Base-by-base conservation (phyloP, 2,113 vertebrate species). In the Bos indicus region DNA sequence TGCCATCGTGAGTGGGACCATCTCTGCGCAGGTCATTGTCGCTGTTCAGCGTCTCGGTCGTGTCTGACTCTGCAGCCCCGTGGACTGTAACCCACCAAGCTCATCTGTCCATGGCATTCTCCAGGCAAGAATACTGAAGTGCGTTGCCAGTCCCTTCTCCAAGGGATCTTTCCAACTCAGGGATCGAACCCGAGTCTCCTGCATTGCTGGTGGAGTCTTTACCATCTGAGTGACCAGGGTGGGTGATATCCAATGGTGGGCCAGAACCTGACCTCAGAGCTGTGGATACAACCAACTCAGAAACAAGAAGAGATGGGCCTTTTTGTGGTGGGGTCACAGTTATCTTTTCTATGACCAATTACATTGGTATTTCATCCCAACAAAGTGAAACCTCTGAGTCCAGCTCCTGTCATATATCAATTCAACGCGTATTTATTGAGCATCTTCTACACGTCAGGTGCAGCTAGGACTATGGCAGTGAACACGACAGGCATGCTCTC, bases 231-330 rank as follows among this genome's bases (percentile, higher is more conserved):
- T 7, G 36, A 26, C 40, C 21, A 77, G 40, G 71, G 23, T 26
- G 71, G 40, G 56, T 84, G 92, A 84, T 93, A 93, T 91, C 85
- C 95, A 94, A 93, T 96, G 64, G 77, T 95, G 94, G 87, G 54
- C 62, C 56, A 92, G 93, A 77, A 93, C 97, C 36, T 97, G 97
- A 98, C 97, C 96, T 96, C 97, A 91, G 94, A 98, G 51, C 62
- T 81, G 74, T 85, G 91, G 52, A 85, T 33, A 15, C 2, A 4
- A n/a, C 36, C 13, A 17, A 36, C 19, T 77, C 78, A 52, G 59
- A 81, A 57, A 67, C 1, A 52, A 33, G 48, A 52, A 40, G 36
- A 57, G 28, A 28, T 30, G 21, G 51, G 36, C 21, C 15, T 43
- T 78, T 16, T 13, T 0, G 0, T 2, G 36, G n/a, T 9, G 33